Base-by-base conservation (phyloP, 2,888 invertebrate species). In the Incurvaria masculella region DNA sequence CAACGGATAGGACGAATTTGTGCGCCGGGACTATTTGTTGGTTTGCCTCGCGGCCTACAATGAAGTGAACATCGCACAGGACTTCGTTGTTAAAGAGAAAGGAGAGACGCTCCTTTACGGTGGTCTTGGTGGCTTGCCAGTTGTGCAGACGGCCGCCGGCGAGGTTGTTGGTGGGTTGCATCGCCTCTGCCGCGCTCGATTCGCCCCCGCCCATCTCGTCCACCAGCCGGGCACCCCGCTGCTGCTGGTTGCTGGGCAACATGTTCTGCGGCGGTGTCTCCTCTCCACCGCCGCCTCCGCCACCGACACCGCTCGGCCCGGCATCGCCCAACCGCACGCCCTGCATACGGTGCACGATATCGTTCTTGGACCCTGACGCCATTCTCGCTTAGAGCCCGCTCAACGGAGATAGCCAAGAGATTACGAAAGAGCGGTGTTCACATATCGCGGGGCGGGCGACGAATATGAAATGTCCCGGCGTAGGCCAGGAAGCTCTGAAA, bases 1-100 rank as follows among this genome's bases (percentile, higher is more conserved):
- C 91, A 8, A 89, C 87, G 0, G 89, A 88, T 27, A 93, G 66
- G 0, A 93, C 87, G 60, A 92, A 88, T 64, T 84, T 88, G 58
- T 90, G 90, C 0, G 91, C 91, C 1, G 90, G 89, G 52, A 92
- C 87, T 14, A 86, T 76, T 62, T 86, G 84, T 52, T 83, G 82
- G 51, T 82, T 82, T 0, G 78, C 80, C 42, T 85, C 88, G 57
- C 85, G 84, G 1, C 91, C 91, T 16, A 92, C 91, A 38, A 89
- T 75, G 59, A 92, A 92, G 58, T 85, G 86, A 4, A 92, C 88
- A 64, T 92, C 91, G 49, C 76, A 70, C 1, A 79, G 57, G 21
- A 79, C 68, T 61, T 79, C 79, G 51, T 76, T 79, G 56, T 79
- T 79, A 46, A 79, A 79, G 10, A 79, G 64, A 52, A 79, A 90